Evolutionary conservation across 2,797 vertebrate species (phyloP), one percentile per base, ranked within the genome.

Genomic region (Hirundo rustica): DNA sequence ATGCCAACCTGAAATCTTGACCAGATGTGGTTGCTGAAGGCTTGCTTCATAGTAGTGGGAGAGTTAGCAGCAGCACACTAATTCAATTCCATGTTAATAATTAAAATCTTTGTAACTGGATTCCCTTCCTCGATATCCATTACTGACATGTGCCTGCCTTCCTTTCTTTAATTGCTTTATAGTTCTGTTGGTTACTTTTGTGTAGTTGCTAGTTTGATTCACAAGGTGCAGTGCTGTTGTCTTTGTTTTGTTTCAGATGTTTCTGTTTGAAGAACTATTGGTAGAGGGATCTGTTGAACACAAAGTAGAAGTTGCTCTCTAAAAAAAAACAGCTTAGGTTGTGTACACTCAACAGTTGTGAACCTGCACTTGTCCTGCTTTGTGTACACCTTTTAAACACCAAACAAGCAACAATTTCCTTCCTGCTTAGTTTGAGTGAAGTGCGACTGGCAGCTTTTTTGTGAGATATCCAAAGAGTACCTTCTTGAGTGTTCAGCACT

Each of bases 21-120:
- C 40, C 66, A 44, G 34, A 13, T 81, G 73, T 78, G 83, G 82
- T 72, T 95, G n/a, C 66, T 84, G 66, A 60, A 66, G n/a, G 34
- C 34, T 89, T 1, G 0, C 23, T 82, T 90, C 11, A 12, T 45
- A 45, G 23, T 7, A 47, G 27, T 55, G 57, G 16, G 13, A 79
- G 68, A 85, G 30, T 79, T 77, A 82, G 42, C 42, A 91, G 48
- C 76, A 73, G 30, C 26, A 4, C 0, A 7, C 57, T 0, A 5
- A 73, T 92, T 81, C 84, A 85, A 64, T 94, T 85, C 58, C 91
- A 9, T 32, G 26, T 96, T 93, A 96, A 95, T 93, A 82, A 93
- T 95, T 87, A 67, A 88, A 86, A 54, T 54, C 27, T 85, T 85
- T 79, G 85, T 86, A 93, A 90, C 34, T 21, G 30, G 42, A 91